Base-by-base conservation (phyloP, 2,888 invertebrate species). In the Mycalesis mineus region DNA sequence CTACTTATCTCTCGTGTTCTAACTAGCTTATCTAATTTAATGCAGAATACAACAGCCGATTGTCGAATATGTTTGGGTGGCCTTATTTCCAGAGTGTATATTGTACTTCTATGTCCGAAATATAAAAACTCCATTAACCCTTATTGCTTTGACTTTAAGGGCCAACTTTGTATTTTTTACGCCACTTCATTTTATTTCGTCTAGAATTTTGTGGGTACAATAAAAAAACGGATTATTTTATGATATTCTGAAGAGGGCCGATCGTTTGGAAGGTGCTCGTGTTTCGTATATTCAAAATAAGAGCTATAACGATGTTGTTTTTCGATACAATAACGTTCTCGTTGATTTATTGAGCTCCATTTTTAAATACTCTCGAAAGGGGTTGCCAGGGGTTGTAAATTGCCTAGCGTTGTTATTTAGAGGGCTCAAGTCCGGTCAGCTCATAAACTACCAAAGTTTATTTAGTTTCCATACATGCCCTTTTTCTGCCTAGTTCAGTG, bases 141-240 rank as follows among this genome's bases (percentile, higher is more conserved):
- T 47, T 49, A 15, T 49, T 51, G 58, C 59, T 37, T 39, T 62
- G 50, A 55, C 4, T n/a, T n/a, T 28, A 58, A 28, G 56, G 33
- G 13, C 29, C 13, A 29, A n/a, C 8, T 44, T 28, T 15, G 41
- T 54, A 14, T 61, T 54, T 60, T 33, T 52, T 37, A 15, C 9
- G 42, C 13, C 1, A 15, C 1, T 13, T 22, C 8, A n/a, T 45
- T 62, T 60, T 57, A 60, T 40, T 45, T 42, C 42, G 44, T 44
- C 6, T 53, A 57, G 49, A 51, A 56, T 58, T 62, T 62, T 61
- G 55, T 22, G 62, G 57, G 51, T 52, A 60, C 56, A 58, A 59
- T 61, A 64, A 64, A 52, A 68, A 58, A 56, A 61, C 44, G 22
- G 22, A 22, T 48, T 44, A 45, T 63, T 65, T 65, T 60, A 63